phyloP scores from a whole-genome alignment of 2,888 invertebrate species.

The Plebejus anna region DNA sequence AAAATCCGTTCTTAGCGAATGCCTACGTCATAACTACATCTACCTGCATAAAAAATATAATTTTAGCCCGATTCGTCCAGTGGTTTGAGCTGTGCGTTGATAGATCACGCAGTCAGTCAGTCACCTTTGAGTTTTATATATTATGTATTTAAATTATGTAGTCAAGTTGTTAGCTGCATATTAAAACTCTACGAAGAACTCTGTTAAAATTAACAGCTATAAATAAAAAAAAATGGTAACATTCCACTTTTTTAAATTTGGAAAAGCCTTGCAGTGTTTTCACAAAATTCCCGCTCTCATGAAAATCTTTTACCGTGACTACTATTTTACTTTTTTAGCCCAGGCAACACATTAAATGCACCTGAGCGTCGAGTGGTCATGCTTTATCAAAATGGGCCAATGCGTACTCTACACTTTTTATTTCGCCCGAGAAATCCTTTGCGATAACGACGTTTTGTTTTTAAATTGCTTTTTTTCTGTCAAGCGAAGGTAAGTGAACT shows the following conservation, averaged over 20 bases:
- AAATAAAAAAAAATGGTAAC: background rate
- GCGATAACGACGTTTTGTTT: constrained; percentile 53
- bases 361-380: constrained; percentile 54
- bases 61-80: too few relatives aligned
- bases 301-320: background rate
- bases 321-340: constrained; percentile 27
- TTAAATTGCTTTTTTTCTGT: constrained; percentile 43
- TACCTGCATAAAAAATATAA: too few relatives aligned
- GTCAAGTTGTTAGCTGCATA: background rate
- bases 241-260: background rate
- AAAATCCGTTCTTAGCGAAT: too few relatives aligned
- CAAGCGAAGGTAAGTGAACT: constrained; percentile 27
- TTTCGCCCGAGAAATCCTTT: constrained; percentile 50
- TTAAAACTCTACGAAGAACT: background rate
- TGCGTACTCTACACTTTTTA: constrained; percentile 54
- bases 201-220: background rate
- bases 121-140: too few relatives aligned
- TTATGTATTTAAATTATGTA: background rate
- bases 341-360: constrained; percentile 41
- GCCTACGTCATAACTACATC: too few relatives aligned
- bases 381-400: constrained; percentile 78
- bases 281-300: background rate
- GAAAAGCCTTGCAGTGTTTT: background rate
- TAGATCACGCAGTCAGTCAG: too few relatives aligned
- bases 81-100: too few relatives aligned